Conservation (phyloP, 2,797 vertebrate species). For the Chrosomus eos region DNA sequence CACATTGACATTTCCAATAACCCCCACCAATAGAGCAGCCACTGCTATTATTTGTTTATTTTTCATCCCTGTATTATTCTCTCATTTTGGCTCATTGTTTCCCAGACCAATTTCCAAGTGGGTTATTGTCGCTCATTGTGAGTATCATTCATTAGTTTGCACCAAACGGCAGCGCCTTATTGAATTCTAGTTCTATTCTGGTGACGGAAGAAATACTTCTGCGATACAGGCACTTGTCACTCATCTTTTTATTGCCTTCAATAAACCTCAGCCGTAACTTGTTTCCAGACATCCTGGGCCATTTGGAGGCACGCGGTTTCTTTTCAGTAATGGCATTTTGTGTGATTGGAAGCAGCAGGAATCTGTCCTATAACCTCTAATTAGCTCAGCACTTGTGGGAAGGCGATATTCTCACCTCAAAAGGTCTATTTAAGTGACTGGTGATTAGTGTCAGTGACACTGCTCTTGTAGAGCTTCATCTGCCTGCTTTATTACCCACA, state of each 20-base stretch:
- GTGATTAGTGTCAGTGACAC: conserved; percentile 47
- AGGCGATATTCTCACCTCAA: conserved; percentile 32
- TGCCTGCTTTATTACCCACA: conserved; percentile 36
- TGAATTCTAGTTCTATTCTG: conserved; percentile 35
- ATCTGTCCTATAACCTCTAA: conserved; percentile 43
- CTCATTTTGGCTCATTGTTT: conserved; percentile 56
- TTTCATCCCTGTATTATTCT: conserved; percentile 49
- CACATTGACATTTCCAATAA: conserved; percentile 62
- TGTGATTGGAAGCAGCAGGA: conserved; percentile 38
- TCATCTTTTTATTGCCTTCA: conserved; percentile 31
- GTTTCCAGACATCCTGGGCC: conserved; percentile 1
- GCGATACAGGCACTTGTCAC: conserved; percentile 10
- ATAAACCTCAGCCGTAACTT: conserved; percentile 13
- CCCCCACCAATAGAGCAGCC: conserved; percentile 42
- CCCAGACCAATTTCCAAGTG: conserved; percentile 40
- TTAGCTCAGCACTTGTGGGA: conserved; percentile 43
- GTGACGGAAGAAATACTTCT: conserved; percentile 18
- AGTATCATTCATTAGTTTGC: conserved; percentile 39
- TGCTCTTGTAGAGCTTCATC: conserved; percentile 43
- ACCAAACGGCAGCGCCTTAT: conserved; percentile 13
- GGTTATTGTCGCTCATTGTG: conserved; percentile 36
- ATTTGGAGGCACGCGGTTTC: neutral
- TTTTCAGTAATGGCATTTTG: neutral
- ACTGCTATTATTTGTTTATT: conserved; percentile 55
- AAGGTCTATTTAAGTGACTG: conserved; percentile 46